Base-by-base conservation (phyloP, 2,113 vertebrate species). In the Pseudorhombus dupliciocellatus region DNA sequence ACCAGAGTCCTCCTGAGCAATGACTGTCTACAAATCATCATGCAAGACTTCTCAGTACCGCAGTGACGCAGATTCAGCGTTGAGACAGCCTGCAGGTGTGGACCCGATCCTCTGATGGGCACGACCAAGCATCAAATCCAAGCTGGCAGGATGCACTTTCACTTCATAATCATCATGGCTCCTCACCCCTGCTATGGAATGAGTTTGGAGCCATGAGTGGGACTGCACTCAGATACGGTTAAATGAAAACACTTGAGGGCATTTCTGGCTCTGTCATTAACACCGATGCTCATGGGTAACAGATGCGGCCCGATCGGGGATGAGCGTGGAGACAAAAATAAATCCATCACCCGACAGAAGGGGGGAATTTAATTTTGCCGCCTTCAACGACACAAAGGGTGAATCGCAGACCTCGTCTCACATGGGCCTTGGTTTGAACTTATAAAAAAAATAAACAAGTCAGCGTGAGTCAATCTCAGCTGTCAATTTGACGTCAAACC, bases 231-330 rank as follows among this genome's bases (percentile, higher is more conserved):
- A 65, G 68, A 86, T 31, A 63, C 16, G 50, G 83, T 73, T 54
- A 65, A 82, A 65, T 62, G 64, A 78, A 85, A 85, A 69, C 76
- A 83, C 84, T 84, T 25, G 55, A 81, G 79, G 85, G 67, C 57
- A 76, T 83, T 78, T 44, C 84, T 83, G 77, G 79, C 71, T 64
- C 59, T 72, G 75, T 75, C 77, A 79, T 87, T 86, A 84, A 62
- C 76, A 30, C 77, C 75, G 83, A 81, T 54, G 65, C 61, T 83
- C 57, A 73, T 34, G 64, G 55, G 66, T 40, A 84, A 73, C 88
- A 93, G 87, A 90, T 92, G 90, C 66, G 89, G 54, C 77, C 78
- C 53, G 70, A 77, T 86, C 76, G 78, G 81, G 84, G 70, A 84
- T 73, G 82, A 89, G 65, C 56, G 57, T 22, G 58, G 76, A 80